Evolutionary conservation across 1,140 invertebrate species (phyloP).

Genomic region (Drosophila pruinosa): DNA sequence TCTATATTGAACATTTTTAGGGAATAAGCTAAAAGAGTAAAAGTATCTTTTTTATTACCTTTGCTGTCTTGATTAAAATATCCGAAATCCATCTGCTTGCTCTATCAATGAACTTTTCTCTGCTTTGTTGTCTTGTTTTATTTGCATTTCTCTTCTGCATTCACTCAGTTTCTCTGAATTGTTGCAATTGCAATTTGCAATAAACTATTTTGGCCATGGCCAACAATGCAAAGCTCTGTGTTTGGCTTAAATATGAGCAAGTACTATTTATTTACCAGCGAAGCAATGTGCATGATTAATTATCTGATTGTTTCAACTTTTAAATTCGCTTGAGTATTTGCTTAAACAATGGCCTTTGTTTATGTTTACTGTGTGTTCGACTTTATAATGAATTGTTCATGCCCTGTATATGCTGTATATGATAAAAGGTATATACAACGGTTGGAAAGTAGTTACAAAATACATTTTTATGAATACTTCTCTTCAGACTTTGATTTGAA

Average conservation of each 20-base stretch:
- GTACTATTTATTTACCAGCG: constrained; percentile 3
- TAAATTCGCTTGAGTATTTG: constrained; percentile 1
- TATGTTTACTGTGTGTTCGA: constrained; percentile 9
- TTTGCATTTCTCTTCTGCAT: neutral
- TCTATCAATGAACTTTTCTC: neutral
- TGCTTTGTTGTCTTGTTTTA: neutral
- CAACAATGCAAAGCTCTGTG: neutral
- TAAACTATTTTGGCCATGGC: constrained; percentile 2
- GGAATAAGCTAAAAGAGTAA: too few relatives aligned
- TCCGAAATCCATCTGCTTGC: neutral
- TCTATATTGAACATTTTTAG: too few relatives aligned
- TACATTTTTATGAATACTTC: too few relatives aligned
- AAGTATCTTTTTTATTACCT: neutral
- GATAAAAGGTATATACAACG: neutral
- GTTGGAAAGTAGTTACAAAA: neutral
- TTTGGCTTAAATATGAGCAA: neutral
- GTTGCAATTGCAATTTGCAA: neutral
- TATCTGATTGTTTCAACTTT: constrained; percentile 11
- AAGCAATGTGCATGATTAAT: constrained; percentile 30
- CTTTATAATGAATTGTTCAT: neutral
- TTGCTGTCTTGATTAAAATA: neutral
- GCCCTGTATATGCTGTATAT: neutral
- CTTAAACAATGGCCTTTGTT: neutral
- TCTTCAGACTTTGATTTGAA: too few relatives aligned
- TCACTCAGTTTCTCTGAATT: neutral